Evolutionary conservation across 2,888 invertebrate genomes (phyloP).

Genomic region (Sesia apiformis): DNA sequence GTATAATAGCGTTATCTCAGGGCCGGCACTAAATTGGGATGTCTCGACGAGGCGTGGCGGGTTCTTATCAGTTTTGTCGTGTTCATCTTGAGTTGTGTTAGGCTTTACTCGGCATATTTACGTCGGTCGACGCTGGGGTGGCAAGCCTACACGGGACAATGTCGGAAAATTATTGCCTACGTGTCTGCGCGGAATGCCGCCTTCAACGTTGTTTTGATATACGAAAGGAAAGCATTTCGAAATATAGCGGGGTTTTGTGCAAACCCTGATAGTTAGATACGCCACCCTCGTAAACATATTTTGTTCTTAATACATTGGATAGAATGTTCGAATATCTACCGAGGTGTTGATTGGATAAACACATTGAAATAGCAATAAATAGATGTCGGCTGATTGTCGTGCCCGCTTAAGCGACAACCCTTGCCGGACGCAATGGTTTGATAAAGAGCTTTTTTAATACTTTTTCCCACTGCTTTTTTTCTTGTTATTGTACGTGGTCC

Average conservation of each 20-base stretch:
- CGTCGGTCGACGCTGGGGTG: slow-evolving; percentile 49
- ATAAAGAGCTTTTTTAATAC: slow-evolving; percentile 69
- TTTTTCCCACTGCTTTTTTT: slow-evolving; percentile 51
- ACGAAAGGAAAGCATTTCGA: slow-evolving; percentile 10
- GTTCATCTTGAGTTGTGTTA: slow-evolving; percentile 74
- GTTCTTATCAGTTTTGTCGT: slow-evolving; percentile 69
- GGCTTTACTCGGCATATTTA: slow-evolving; percentile 70
- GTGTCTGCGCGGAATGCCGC: slow-evolving; percentile 9
- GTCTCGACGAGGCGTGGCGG: slow-evolving; percentile 60
- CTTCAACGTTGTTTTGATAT: slow-evolving; percentile 19
- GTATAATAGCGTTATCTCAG: slow-evolving; percentile 72
- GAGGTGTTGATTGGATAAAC: not conserved
- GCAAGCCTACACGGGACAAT: slow-evolving; percentile 53
- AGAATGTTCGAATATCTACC: no score
- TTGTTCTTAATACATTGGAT: no score
- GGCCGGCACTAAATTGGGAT: slow-evolving; percentile 72
- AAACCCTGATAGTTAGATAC: no score
- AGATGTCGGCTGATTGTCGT: slow-evolving; percentile 4
- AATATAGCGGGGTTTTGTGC: not conserved
- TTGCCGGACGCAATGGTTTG: slow-evolving; percentile 64
- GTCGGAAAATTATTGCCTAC: slow-evolving; percentile 51
- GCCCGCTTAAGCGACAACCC: slow-evolving; percentile 50
- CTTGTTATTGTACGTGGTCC: slow-evolving; percentile 63
- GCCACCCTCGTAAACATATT: no score
- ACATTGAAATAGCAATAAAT: slow-evolving; percentile 6